Evolutionary conservation across 2,113 vertebrate species (phyloP).

Genomic region (Oxygymnocypris stewartii): DNA sequence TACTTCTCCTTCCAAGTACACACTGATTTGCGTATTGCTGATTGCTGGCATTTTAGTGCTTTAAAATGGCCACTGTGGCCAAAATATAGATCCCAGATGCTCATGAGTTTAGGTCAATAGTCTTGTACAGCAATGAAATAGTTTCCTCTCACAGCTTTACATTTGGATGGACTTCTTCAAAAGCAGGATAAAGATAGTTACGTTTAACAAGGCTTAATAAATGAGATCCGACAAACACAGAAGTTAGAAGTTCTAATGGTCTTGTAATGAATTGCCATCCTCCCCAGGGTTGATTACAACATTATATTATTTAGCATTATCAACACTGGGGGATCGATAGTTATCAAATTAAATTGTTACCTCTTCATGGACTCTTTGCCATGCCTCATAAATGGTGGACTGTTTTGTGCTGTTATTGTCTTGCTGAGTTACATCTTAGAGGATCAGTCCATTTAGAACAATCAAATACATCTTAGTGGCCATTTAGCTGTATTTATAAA

Average conservation of each 20-base stretch:
- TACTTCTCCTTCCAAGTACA: not conserved
- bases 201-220: constrained; percentile 44
- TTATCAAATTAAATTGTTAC: constrained; percentile 42
- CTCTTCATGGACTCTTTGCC: constrained; percentile 16
- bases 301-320: constrained; percentile 41
- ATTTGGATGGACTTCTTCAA: constrained; percentile 55
- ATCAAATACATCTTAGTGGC: not conserved
- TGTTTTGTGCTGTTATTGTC: constrained; percentile 21
- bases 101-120: not conserved
- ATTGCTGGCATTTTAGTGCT: not conserved
- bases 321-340: constrained; percentile 45
- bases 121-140: not conserved
- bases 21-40: not conserved
- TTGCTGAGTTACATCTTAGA: not conserved
- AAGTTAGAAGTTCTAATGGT: constrained; percentile 43
- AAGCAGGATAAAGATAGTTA: constrained; percentile 11
- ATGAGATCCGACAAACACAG: constrained; percentile 35
- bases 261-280: constrained; percentile 47
- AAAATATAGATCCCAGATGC: not conserved
- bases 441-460: not conserved
- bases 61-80: not conserved
- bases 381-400: constrained; percentile 38
- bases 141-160: not conserved
- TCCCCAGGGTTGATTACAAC: constrained; percentile 39
- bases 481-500: not conserved